Conservation (phyloP, 2,888 invertebrate species). For the Melanotus villosus region DNA sequence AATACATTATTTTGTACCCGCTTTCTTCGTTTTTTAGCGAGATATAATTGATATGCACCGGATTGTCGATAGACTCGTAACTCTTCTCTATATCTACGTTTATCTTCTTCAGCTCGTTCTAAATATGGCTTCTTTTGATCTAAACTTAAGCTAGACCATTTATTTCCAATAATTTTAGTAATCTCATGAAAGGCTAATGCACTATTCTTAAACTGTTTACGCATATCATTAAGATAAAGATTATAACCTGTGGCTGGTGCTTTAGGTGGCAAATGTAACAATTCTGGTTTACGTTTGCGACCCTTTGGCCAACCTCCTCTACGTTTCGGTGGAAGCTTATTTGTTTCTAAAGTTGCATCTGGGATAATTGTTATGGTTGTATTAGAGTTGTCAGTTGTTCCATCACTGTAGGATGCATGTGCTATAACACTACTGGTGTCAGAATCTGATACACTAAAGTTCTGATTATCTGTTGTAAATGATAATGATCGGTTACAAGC, state of each 20-base stretch:
- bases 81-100: slow-evolving; percentile 72
- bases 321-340: slow-evolving; percentile 63
- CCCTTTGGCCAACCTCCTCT: slow-evolving; percentile 76
- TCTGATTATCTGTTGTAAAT: slow-evolving; percentile 29
- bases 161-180: slow-evolving; percentile 72
- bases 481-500: too few relatives aligned
- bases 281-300: slow-evolving; percentile 71
- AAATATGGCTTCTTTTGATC: slow-evolving; percentile 72
- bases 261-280: slow-evolving; percentile 70
- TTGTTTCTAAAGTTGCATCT: slow-evolving; percentile 34
- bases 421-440: slow-evolving; percentile 48
- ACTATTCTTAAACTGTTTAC: slow-evolving; percentile 71
- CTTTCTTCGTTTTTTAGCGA: slow-evolving; percentile 70
- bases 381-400: slow-evolving; percentile 15
- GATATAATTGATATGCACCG: slow-evolving; percentile 71
- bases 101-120: slow-evolving; percentile 72
- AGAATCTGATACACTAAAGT: slow-evolving; percentile 51
- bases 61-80: slow-evolving; percentile 72
- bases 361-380: neutral
- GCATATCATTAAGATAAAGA: slow-evolving; percentile 71
- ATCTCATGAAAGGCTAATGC: slow-evolving; percentile 71
- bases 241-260: slow-evolving; percentile 74
- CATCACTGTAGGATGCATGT: slow-evolving; percentile 45
- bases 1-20: slow-evolving; percentile 62
- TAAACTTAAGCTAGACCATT: slow-evolving; percentile 71